Evolutionary conservation across 2,888 invertebrate genomes (phyloP).

Genomic region (Nomada fabriciana): DNA sequence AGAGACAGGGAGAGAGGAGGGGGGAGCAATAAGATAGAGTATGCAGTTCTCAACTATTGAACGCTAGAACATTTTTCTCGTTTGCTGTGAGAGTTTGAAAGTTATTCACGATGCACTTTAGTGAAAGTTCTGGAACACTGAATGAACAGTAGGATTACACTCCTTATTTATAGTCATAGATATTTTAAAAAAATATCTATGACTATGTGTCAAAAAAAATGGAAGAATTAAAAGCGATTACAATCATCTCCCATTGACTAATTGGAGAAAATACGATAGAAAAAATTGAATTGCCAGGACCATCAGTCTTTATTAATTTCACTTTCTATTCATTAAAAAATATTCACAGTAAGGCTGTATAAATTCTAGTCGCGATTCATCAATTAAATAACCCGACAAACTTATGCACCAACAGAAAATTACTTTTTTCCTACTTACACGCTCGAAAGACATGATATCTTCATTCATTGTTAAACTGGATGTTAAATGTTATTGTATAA

Average conservation of each 20-base stretch:
- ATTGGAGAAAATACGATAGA: too few species aligned
- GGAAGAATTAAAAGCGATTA: too few species aligned
- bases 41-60: too few species aligned
- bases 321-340: neutral
- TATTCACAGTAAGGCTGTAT: neutral
- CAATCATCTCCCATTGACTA: too few species aligned
- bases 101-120: slow-evolving; percentile 1
- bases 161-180: neutral
- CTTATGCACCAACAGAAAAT: neutral
- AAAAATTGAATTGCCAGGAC: too few species aligned
- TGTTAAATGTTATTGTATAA: neutral
- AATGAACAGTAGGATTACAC: neutral
- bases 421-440: too few species aligned
- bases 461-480: neutral
- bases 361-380: neutral
- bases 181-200: too few species aligned
- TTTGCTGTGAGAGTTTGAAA: neutral
- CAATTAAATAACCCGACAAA: neutral
- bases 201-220: too few species aligned
- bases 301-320: too few species aligned
- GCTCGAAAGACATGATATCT: neutral
- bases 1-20: too few species aligned
- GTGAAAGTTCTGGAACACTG: neutral
- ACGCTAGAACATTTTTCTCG: too few species aligned
- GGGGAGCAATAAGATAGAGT: too few species aligned